Conservation (phyloP, 2,888 invertebrate species). For the Melanophora roralis region DNA sequence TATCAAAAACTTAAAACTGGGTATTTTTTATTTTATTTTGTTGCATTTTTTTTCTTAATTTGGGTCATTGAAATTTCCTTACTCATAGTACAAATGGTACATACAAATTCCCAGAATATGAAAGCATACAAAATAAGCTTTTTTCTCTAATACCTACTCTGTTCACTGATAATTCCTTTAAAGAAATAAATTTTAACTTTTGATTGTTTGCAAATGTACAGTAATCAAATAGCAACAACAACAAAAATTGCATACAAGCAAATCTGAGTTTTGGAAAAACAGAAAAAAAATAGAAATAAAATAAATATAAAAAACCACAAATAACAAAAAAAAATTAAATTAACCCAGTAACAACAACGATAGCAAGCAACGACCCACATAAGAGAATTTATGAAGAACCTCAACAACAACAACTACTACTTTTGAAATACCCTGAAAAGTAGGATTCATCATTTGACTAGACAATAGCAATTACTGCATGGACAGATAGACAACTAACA, state of each 20-base stretch:
- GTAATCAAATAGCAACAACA: neutral
- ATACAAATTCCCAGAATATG: conserved; percentile 44
- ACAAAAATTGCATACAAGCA: neutral
- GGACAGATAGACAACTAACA: neutral
- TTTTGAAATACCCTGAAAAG: conserved; percentile 5
- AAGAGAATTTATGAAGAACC: conserved; percentile 13
- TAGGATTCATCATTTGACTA: conserved; percentile 43
- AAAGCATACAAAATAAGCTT: neutral
- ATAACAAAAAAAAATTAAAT: conserved; percentile 45
- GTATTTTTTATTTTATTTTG: neutral
- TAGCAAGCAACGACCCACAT: conserved; percentile 53
- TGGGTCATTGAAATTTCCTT: conserved; percentile 30
- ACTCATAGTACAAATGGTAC: too few species aligned
- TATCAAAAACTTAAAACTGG: too few species aligned
- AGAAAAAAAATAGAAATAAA: neutral
- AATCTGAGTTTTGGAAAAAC: neutral
- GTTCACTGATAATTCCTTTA: conserved; percentile 9
- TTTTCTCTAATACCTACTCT: neutral
- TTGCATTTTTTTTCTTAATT: neutral
- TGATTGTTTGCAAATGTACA: conserved; percentile 39
- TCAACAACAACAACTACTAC: neutral
- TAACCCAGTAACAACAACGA: conserved; percentile 42
- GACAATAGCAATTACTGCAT: conserved; percentile 20
- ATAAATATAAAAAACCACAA: conserved; percentile 10
- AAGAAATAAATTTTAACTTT: conserved; percentile 42